Conservation (phyloP, 2,113 vertebrate species). For the Chitala chitala region DNA sequence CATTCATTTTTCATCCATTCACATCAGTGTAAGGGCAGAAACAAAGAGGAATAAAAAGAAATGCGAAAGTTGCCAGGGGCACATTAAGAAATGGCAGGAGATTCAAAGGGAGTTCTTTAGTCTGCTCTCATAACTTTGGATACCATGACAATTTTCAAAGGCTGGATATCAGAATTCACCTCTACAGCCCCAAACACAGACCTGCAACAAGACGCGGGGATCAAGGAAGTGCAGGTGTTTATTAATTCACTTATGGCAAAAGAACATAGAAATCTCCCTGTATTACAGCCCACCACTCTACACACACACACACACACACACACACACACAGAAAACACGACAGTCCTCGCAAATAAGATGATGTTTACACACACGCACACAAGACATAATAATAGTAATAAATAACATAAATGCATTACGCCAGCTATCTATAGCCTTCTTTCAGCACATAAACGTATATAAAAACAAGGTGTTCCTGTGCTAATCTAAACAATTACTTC, state of each 20-base stretch:
- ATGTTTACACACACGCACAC: too few species aligned
- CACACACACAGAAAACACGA: neutral
- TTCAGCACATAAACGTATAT: too few species aligned
- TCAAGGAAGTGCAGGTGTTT: slow-evolving; percentile 33
- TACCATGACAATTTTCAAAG: neutral
- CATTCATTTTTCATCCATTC: neutral
- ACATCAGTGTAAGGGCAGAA: neutral
- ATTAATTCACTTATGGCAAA: slow-evolving; percentile 41
- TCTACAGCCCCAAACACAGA: slow-evolving; percentile 25
- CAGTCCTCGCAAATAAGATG: too few species aligned
- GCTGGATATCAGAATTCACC: slow-evolving; percentile 37
- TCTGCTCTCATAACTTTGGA: neutral
- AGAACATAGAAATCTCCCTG: slow-evolving; percentile 15
- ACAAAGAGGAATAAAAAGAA: too few species aligned
- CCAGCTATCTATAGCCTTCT: too few species aligned
- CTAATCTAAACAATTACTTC: too few species aligned
- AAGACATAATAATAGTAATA: neutral
- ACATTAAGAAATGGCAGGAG: neutral
- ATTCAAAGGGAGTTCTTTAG: neutral
- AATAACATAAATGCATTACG: too few species aligned
- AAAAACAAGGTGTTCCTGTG: too few species aligned
- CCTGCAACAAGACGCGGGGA: slow-evolving; percentile 29
- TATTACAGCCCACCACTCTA: neutral
- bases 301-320: neutral
- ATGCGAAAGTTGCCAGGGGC: too few species aligned